Base-by-base conservation (phyloP, 2,888 invertebrate genomes). In the Nasonia oneida region DNA sequence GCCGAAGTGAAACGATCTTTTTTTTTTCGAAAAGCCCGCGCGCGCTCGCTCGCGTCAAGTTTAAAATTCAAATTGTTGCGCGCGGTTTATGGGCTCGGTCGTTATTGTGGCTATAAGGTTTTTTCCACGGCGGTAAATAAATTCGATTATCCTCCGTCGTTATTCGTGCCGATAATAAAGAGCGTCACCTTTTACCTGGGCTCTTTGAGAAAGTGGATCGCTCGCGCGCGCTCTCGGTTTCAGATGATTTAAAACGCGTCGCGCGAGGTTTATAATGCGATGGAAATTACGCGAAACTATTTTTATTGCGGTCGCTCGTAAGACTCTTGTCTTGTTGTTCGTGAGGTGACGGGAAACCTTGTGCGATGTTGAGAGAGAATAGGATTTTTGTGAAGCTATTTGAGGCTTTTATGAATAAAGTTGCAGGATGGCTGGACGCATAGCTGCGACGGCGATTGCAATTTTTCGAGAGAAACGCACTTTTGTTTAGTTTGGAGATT, bases 241-340 rank as follows among this genome's bases (percentile, higher is more conserved):
- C 74, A 47, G 85, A 78, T 71, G 85, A 82, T 82, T 85, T 82
- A 64, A 78, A 78, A 47, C 64, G 47, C 71, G 39, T 8, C 8
- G 47, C 64, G 12, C 15, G 6, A 47, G 18, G 53, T 18, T 10
- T 12, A 57, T 42, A 53, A 74, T 53, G 67, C 64, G 12, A 80
- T 75, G 74, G 78, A 81, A 85, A 85, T 85, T 85, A 73, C 81
- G 47, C 15, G 78, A 33, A 78, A 39, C 37, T 74, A 80, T 71
- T 85, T 85, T 73, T 73, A 71, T 77, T 71, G 85, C 76, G 76
- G 74, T 39, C 23, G 57, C 23, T 18, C 2, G 50, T 37, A 42
- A 42, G 33, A 53, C 75, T 80, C 78, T 71, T 50, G 83, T n/a
- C 74, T 33, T 3, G 15, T 29, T 33, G 37, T 37, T 37, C 37